Base-by-base conservation (phyloP, 2,888 invertebrate species). In the Microctonus hyperodae region DNA sequence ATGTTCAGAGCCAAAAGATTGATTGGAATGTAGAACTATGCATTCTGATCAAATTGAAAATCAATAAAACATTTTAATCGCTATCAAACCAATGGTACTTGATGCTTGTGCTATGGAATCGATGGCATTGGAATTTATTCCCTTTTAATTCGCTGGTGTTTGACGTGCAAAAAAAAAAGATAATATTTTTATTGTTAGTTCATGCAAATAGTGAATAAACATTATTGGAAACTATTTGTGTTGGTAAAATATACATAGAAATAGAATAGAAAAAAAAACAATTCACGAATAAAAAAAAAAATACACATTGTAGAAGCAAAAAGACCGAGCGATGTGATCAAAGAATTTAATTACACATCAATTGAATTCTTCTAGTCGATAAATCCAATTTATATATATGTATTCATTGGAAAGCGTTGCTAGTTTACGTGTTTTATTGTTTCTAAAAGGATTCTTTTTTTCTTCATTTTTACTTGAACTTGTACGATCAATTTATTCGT, bases 201-300 rank as follows among this genome's bases (percentile, higher is more conserved):
- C 28, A 64, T 58, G 57, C 51, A 64, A 64, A 58, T 64, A 33
- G 25, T 13, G 33, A 25, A 53, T 33, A 31, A 61, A 66, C 44
- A 61, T 35, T 25, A 40, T 22, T 31, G 48, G n/a, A 58, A 35
- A 10, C 20, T 28, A 33, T 61, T n/a, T 10, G 6, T 11, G 1
- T 59, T 37, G 55, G 22, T 16, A 20, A 40, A 53, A 35, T 35
- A 33, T 9, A 51, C 28, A 40, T 28, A 3, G 28, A 7, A 28
- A 6, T 56, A 22, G n/a, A 1, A 40, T 20, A 7, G 0, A 23
- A 31, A 44, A 55, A 25, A 37, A 5, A 16, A 28, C 2, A 28
- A 13, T 50, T 48, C 22, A 13, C 11, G 16, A 1, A n/a, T 9
- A 56, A 20, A 44, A n/a, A 9, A 28, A 7, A 31, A 25, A 60